phyloP scores from a whole-genome alignment of 2,888 invertebrate genomes.

The Tortrix viridana region DNA sequence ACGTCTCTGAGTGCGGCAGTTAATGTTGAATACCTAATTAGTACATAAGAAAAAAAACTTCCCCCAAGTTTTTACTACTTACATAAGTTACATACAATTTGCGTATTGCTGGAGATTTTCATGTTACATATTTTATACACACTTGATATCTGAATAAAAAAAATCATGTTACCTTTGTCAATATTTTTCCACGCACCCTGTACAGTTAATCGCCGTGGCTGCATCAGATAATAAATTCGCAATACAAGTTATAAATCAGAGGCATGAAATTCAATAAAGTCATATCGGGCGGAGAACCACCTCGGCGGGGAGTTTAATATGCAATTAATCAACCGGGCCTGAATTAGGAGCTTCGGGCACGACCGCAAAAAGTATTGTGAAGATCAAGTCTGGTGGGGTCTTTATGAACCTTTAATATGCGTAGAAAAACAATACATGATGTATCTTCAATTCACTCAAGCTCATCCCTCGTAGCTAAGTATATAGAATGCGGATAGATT shows the following conservation, averaged over 20 bases:
- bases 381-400: constrained; percentile 4
- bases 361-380: constrained; percentile 25
- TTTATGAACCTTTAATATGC: neutral
- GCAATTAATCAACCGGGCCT: constrained; percentile 39
- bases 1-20: too few relatives aligned
- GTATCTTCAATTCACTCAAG: neutral
- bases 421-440: neutral
- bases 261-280: constrained; percentile 83
- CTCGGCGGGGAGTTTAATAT: constrained; percentile 56
- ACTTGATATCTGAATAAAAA: too few relatives aligned
- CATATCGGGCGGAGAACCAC: constrained; percentile 73
- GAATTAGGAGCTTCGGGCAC: constrained; percentile 33
- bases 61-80: too few relatives aligned
- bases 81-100: too few relatives aligned
- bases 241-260: constrained; percentile 74
- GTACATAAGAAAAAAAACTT: too few relatives aligned
- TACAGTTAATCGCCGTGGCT: constrained; percentile 51
- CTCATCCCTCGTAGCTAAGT: neutral
- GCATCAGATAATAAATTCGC: constrained; percentile 71
- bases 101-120: too few relatives aligned
- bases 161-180: neutral
- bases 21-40: too few relatives aligned
- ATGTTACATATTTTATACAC: too few relatives aligned
- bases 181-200: constrained; percentile 28
- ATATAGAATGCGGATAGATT: too few relatives aligned